A percentile compares a stretch with the other conserved stretches of the same genome.
These are phyloP conservation scores for Paradoxurus hermaphroditus DNA, from an alignment of 2,113 vertebrate species.

Conservation along the genomic window DNA sequence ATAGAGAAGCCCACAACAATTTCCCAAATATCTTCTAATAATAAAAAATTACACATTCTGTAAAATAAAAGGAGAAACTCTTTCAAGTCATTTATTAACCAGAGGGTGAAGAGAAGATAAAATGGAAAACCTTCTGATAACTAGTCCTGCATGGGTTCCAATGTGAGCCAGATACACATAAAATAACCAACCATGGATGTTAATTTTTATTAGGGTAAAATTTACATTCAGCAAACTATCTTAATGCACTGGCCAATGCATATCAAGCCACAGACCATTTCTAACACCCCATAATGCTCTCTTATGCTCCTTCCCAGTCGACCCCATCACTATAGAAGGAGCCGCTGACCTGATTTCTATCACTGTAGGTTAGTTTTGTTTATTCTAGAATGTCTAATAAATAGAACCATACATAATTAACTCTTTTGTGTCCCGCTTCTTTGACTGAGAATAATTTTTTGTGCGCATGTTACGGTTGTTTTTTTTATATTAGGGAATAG, in stretches of 20 bases:
- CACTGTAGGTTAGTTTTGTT: neutral
- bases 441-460: neutral
- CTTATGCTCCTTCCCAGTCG: neutral
- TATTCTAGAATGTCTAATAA: neutral
- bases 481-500: neutral
- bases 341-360: neutral
- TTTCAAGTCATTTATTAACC: neutral
- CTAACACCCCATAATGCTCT: neutral
- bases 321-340: neutral
- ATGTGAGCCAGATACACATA: neutral
- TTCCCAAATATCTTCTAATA: neutral
- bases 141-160: neutral
- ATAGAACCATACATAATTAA: neutral
- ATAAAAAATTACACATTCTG: neutral
- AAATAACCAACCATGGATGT: neutral
- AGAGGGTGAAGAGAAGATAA: neutral
- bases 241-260: neutral
- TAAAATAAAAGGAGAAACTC: neutral
- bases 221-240: neutral
- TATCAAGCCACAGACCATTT: neutral
- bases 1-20: neutral
- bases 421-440: neutral
- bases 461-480: neutral
- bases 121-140: neutral
- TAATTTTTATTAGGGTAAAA: neutral